A percentile compares a stretch with the other conserved stretches of the same genome.
Conservation (phyloP, 2,113 vertebrate genomes). For the Pteronura brasiliensis region DNA sequence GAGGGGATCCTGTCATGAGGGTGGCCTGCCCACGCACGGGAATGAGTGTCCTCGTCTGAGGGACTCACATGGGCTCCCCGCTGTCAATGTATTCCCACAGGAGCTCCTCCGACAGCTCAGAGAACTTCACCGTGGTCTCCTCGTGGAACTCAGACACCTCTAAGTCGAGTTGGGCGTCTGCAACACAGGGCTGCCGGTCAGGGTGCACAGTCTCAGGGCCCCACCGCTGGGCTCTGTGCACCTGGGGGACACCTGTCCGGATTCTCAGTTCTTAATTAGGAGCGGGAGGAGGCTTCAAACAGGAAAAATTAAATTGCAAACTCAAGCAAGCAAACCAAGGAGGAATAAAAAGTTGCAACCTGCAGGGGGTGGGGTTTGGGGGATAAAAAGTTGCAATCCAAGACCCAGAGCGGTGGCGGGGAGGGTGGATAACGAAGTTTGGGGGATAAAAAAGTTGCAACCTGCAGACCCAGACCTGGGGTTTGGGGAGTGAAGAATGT, state of each 20-base stretch:
- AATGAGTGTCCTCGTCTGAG: accelerated
- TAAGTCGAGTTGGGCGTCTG: conserved; percentile 82
- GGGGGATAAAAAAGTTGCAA: no score
- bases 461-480: no score
- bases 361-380: no score
- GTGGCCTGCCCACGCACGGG: accelerated
- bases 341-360: not conserved
- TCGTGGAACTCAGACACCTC: conserved; percentile 90
- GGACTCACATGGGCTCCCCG: conserved; percentile 95
- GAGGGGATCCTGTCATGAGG: not conserved
- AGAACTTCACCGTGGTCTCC: conserved; percentile 96
- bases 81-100: conserved; percentile 97
- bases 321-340: not conserved
- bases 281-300: no score
- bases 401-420: no score
- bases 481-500: no score
- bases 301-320: not conserved
- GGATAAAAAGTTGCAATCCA: no score
- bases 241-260: accelerated
- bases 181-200: not conserved
- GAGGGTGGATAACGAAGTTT: accelerated
- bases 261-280: accelerated
- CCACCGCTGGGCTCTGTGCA: accelerated
- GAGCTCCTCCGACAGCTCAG: conserved; percentile 93
- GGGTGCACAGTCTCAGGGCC: accelerated